Percentiles rank a stretch among this genome's conserved stretches.
phyloP scores from a whole-genome alignment of 2,113 vertebrate species.

The Corythoichthys haematopterus region DNA sequence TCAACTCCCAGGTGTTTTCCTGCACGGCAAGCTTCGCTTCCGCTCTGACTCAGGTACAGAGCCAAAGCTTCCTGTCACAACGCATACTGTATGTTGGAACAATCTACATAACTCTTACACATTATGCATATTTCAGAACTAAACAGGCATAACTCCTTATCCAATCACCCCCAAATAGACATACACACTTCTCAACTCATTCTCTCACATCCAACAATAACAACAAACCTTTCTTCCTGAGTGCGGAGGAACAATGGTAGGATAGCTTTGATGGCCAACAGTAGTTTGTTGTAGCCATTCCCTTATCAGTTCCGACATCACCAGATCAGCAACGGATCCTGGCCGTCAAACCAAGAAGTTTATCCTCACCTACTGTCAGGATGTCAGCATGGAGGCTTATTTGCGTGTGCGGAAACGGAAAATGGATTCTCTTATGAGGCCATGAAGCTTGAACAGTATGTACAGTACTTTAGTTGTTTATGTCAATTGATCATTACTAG shows the following conservation, averaged over 20 bases:
- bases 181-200: conserved; percentile 25
- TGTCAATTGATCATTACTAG: background rate
- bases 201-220: conserved; percentile 73
- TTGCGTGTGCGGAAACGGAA: conserved; percentile 6
- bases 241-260: conserved; percentile 70
- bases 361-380: conserved; percentile 21
- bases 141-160: background rate
- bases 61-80: conserved; percentile 15
- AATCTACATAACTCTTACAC: background rate
- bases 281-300: conserved; percentile 51
- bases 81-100: conserved; percentile 7
- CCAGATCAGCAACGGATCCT: conserved; percentile 50
- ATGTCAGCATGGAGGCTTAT: conserved; percentile 26
- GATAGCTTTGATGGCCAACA: conserved; percentile 73
- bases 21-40: conserved; percentile 52
- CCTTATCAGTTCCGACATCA: conserved; percentile 46
- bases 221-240: conserved; percentile 69
- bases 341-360: conserved; percentile 18
- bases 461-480: background rate
- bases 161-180: background rate
- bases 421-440: background rate
- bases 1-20: conserved; percentile 70
- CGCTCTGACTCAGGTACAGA: conserved; percentile 65
- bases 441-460: background rate
- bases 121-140: background rate